phyloP scores from a whole-genome alignment of 1,140 invertebrate species.

The Cydia amplana region DNA sequence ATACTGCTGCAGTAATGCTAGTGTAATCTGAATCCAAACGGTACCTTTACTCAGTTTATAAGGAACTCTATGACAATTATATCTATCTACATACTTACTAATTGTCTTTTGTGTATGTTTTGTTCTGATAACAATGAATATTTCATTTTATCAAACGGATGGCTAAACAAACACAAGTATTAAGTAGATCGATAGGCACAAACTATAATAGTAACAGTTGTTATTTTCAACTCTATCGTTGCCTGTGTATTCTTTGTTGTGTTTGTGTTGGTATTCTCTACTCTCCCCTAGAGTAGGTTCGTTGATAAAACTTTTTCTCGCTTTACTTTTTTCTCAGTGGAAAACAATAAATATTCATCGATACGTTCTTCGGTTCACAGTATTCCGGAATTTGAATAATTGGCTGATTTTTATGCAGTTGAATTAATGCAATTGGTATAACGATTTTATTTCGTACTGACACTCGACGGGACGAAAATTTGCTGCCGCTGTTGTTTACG shows the following conservation, averaged over 20 bases:
- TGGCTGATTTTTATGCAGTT: slow-evolving; percentile 78
- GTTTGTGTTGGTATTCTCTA: not conserved
- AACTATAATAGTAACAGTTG: not conserved
- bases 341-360: slow-evolving; percentile 75
- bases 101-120: no score
- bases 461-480: not conserved
- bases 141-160: no score
- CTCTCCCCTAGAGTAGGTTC: not conserved
- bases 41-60: no score
- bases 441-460: slow-evolving; percentile 55
- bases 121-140: no score
- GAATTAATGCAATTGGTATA: slow-evolving; percentile 75
- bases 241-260: not conserved
- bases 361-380: slow-evolving; percentile 68
- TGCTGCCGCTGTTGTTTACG: not conserved
- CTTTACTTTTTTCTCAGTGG: slow-evolving; percentile 47
- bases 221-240: not conserved
- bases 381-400: slow-evolving; percentile 73
- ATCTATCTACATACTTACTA: no score
- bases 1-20: no score
- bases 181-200: no score
- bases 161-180: no score
- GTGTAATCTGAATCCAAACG: no score
- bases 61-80: no score
- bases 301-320: slow-evolving; percentile 11